Evolutionary conservation across 2,888 invertebrate species (phyloP).

Genomic region (Phengaris alcon): DNA sequence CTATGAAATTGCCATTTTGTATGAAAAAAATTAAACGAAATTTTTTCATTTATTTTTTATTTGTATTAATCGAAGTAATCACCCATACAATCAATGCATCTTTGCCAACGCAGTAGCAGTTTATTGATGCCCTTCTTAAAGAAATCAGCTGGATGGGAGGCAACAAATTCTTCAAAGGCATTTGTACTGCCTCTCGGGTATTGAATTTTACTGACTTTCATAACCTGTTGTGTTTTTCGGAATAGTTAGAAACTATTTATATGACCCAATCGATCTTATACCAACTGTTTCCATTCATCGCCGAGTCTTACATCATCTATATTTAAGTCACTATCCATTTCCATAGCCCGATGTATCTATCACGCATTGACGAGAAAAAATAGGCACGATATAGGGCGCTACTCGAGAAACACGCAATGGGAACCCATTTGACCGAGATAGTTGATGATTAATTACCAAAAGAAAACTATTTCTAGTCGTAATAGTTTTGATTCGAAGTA

Average conservation of each 20-base stretch:
- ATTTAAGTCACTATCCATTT: constrained; percentile 44
- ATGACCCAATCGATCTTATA: constrained; percentile 33
- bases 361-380: constrained; percentile 32
- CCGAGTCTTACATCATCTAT: constrained; percentile 42
- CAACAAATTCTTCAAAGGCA: too few species aligned
- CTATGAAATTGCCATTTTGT: too few species aligned
- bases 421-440: neutral
- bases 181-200: too few species aligned
- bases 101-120: too few species aligned
- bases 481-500: neutral
- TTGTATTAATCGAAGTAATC: too few species aligned
- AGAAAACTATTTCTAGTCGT: neutral
- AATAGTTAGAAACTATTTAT: constrained; percentile 26
- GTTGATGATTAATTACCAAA: neutral
- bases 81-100: too few species aligned
- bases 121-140: too few species aligned
- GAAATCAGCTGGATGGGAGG: too few species aligned
- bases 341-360: constrained; percentile 40
- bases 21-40: too few species aligned
- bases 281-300: constrained; percentile 46
- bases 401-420: constrained; percentile 10
- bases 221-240: constrained; percentile 15
- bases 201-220: too few species aligned
- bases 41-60: too few species aligned
- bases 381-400: constrained; percentile 11